phyloP scores from a whole-genome alignment of 1,140 invertebrate genomes.

The Heliconius eleuchia region DNA sequence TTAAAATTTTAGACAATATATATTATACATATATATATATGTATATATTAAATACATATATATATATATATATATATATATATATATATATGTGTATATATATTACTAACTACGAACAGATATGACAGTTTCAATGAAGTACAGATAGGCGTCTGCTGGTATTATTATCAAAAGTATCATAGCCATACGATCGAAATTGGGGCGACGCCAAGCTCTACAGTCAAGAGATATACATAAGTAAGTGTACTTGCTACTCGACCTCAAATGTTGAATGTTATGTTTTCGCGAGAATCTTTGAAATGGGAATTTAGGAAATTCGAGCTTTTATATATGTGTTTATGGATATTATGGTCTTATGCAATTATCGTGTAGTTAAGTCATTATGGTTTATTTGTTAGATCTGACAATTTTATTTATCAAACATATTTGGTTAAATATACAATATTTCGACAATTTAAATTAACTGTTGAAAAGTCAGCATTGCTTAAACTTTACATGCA shows the following conservation, averaged over 20 bases:
- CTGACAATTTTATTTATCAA: background rate
- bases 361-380: background rate
- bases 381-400: too few relatives aligned
- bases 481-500: background rate
- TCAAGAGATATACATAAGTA: constrained; percentile 15
- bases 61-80: background rate
- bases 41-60: background rate
- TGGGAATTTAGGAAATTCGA: background rate
- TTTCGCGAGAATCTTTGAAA: constrained; percentile 1
- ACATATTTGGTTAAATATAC: background rate
- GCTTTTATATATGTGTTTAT: background rate
- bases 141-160: constrained; percentile 15
- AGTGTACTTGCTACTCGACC: constrained; percentile 10
- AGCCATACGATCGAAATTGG: constrained; percentile 25
- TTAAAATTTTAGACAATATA: background rate
- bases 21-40: background rate
- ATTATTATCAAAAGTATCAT: constrained; percentile 27
- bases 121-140: background rate
- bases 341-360: background rate
- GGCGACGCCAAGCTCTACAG: constrained; percentile 17
- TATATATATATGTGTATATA: background rate
- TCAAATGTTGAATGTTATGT: constrained; percentile 15
- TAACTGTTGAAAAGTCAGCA: background rate
- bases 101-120: background rate
- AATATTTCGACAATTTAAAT: background rate